Conservation (phyloP, 1,140 invertebrate genomes). For the Drosophila kohkoa region DNA sequence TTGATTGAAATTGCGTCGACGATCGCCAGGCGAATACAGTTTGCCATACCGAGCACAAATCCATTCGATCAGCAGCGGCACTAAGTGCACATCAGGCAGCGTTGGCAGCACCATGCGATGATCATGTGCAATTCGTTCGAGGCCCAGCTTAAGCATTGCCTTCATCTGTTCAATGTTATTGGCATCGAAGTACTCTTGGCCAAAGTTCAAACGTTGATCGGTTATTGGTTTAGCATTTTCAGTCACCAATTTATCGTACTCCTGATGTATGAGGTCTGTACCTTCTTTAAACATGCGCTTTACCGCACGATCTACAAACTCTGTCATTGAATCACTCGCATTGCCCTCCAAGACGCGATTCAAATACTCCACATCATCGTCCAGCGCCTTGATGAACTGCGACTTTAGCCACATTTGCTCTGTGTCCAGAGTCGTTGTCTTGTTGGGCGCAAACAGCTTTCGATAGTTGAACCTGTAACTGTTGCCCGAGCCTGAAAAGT, state of each 20-base stretch:
- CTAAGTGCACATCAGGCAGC: conserved; percentile 58
- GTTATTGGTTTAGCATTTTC: neutral
- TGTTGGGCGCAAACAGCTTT: conserved; percentile 30
- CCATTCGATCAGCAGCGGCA: conserved; percentile 67
- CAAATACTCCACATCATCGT: conserved; percentile 47
- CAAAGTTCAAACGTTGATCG: conserved; percentile 29
- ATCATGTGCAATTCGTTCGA: conserved; percentile 51
- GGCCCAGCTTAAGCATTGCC: conserved; percentile 46
- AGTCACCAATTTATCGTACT: conserved; percentile 16
- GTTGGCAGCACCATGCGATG: conserved; percentile 60
- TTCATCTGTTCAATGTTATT: conserved; percentile 50
- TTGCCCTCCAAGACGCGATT: conserved; percentile 27
- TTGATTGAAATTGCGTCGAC: neutral
- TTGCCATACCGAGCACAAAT: conserved; percentile 64
- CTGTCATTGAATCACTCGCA: conserved; percentile 4
- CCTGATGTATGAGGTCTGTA: conserved; percentile 28
- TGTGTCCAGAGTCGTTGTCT: conserved; percentile 4
- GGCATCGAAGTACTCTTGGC: conserved; percentile 45
- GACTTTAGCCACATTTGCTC: conserved; percentile 41
- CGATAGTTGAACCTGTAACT: conserved; percentile 54
- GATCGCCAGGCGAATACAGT: conserved; percentile 43
- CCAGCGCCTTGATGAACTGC: conserved; percentile 56
- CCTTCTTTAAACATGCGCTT: conserved; percentile 33
- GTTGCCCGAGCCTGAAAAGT: conserved; percentile 1
- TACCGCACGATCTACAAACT: conserved; percentile 35